phyloP scores from a whole-genome alignment of 2,113 vertebrate genomes.

The Lontra canadensis region DNA sequence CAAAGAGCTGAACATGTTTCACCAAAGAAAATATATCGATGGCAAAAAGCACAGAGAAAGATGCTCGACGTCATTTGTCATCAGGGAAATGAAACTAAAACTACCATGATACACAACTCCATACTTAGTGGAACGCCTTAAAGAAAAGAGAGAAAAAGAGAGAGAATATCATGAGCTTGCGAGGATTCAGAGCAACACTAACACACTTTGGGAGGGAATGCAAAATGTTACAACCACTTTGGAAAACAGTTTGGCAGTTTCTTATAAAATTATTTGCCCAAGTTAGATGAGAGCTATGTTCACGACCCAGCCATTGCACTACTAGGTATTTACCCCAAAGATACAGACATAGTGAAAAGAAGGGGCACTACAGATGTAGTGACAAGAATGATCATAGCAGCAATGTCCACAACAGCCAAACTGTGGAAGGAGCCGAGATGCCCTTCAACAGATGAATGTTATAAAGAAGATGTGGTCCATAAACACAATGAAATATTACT shows the following conservation, averaged over 20 bases:
- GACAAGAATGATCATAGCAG: no score
- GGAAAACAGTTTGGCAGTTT: background rate
- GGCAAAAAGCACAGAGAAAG: background rate
- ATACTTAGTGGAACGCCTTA: background rate
- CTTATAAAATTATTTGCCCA: background rate
- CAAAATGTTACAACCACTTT: background rate
- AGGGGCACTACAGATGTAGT: no score
- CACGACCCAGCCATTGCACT: no score
- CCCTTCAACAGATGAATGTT: no score
- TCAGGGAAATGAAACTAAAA: background rate
- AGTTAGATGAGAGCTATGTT: background rate
- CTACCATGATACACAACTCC: background rate
- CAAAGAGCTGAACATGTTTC: background rate
- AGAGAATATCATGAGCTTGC: background rate
- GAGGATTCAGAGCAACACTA: background rate
- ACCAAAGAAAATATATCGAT: background rate
- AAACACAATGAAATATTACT: no score
- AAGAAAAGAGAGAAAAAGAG: background rate
- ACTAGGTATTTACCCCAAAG: no score
- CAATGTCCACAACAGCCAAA: no score
- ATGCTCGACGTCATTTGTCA: background rate
- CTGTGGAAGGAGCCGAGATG: no score
- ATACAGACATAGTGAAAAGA: no score
- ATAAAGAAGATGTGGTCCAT: no score
- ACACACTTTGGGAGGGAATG: background rate